Evolutionary conservation across 2,113 vertebrate species (phyloP), one percentile per base, ranked within the genome.

Genomic region (Podocnemis expansa): DNA sequence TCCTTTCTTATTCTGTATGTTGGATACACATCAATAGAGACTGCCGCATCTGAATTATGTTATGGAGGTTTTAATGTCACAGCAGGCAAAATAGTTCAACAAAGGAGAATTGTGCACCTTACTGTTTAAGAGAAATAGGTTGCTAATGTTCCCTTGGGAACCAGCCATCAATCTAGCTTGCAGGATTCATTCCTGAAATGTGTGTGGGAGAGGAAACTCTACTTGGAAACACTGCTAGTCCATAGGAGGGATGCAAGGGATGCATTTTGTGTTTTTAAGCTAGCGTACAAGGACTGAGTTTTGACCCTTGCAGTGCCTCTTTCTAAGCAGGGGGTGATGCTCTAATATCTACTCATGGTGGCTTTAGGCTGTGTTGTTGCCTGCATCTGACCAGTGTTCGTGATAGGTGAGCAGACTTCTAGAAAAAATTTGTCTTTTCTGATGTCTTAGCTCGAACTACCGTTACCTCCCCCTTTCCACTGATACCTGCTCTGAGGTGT

Each of bases 71-170:
- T 93, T 94, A 96, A 97, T 84, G 94, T 88, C 95, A 94, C 94
- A 94, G 95, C 94, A 95, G 95, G 95, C 95, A 89, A 82, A 78
- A 38, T 0, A 10, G 73, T 95, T 91, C 85, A 95, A 91, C 94
- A 78, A 84, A 95, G 87, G 94, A 79, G 91, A 88, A 95, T 82
- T 91, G 94, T 60, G 49, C 94, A 88, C 82, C 90, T 10, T 94
- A 93, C 94, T 95, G 84, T 93, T 95, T 93, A 89, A 90, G 87
- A 96, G 90, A 93, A 97, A 85, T 85, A 94, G 96, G 94, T 97
- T 90, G 93, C 93, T 93, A 47, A 17, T 78, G 97, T 97, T 97
- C 94, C 96, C 97, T 93, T 95, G 97, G 97, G 97, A 97, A 97
- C 96, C 86, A 96, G 93, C 91, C 0, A 5, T 94, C 96, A 93